These are phyloP conservation scores for Heliconius cydno DNA, from an alignment of 2,888 invertebrate species.

Conservation along the genomic window DNA sequence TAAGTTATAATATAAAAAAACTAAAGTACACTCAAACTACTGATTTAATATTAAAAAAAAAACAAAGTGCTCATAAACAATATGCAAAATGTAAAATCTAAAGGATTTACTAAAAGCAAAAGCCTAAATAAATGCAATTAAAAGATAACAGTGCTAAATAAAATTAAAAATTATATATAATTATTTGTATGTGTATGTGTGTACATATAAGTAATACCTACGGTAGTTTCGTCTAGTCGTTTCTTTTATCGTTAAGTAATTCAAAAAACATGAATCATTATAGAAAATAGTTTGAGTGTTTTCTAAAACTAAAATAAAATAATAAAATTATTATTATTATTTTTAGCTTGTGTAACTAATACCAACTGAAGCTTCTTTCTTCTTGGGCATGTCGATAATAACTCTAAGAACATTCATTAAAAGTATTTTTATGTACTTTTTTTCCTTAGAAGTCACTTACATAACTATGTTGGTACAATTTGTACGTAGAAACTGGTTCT, in stretches of 20 bases:
- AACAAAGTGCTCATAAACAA: conserved; percentile 29
- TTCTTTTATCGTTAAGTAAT: too few species aligned
- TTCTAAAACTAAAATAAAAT: too few species aligned
- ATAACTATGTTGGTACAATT: neutral
- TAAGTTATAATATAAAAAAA: too few species aligned
- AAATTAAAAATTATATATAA: conserved; percentile 36
- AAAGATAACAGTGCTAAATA: conserved; percentile 60
- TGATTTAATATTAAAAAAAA: neutral
- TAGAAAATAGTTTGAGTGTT: neutral
- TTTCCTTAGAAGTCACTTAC: neutral
- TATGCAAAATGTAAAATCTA: conserved; percentile 17
- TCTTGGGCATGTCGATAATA: neutral
- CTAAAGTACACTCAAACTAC: conserved; percentile 4
- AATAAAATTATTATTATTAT: neutral
- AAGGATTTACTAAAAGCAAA: conserved; percentile 56
- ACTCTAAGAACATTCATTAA: neutral
- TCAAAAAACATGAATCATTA: neutral
- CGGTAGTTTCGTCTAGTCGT: neutral
- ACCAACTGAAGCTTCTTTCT: too few species aligned
- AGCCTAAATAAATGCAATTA: conserved; percentile 60
- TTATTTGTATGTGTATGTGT: conserved; percentile 21
- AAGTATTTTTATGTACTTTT: neutral
- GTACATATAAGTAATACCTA: neutral
- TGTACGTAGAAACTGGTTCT: conserved; percentile 8
- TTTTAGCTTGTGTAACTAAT: neutral